phyloP scores from a whole-genome alignment of 2,797 vertebrate genomes.

The Cirrhinus mrigala region DNA sequence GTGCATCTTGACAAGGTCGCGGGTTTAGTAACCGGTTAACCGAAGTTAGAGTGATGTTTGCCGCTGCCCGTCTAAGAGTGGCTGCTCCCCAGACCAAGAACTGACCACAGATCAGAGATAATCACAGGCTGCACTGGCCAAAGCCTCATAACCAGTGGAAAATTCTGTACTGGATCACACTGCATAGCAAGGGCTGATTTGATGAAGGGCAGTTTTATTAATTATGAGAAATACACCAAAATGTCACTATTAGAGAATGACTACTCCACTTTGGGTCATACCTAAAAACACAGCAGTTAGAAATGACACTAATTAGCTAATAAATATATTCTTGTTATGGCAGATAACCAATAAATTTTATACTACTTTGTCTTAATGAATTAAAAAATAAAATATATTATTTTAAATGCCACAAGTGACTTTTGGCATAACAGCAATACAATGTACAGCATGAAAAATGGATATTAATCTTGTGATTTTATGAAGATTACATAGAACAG shows the following conservation, averaged over 20 bases:
- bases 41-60: constrained; percentile 34
- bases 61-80: constrained; percentile 8
- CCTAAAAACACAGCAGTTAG: neutral
- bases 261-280: neutral
- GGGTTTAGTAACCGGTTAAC: constrained; percentile 47
- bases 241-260: neutral
- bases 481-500: neutral
- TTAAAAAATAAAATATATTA: neutral
- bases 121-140: constrained; percentile 41
- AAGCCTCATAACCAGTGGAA: constrained; percentile 48
- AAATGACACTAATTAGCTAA: neutral
- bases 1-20: constrained; percentile 36
- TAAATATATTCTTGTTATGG: neutral
- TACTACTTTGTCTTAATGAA: neutral
- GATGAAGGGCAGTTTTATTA: constrained; percentile 29
- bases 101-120: constrained; percentile 49
- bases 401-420: neutral
- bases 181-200: constrained; percentile 4
- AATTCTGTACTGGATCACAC: constrained; percentile 27
- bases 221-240: constrained; percentile 9
- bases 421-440: neutral
- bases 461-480: neutral
- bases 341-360: neutral
- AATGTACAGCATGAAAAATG: neutral
- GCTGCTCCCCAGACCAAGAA: constrained; percentile 33